Conservation (phyloP, 2,113 vertebrate genomes). For the Psettodes erumei region DNA sequence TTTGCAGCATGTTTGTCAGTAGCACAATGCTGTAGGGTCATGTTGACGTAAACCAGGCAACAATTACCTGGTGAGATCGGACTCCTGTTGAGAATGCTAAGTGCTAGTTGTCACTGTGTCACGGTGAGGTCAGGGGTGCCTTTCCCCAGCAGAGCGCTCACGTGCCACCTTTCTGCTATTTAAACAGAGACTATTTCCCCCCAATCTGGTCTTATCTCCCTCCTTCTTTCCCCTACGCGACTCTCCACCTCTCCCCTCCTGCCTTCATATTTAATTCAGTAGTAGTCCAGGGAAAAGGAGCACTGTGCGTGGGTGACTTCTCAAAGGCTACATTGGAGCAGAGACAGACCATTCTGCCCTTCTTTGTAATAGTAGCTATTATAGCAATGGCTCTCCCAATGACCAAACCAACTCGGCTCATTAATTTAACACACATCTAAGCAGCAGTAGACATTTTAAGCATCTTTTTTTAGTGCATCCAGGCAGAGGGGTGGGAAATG, state of each 20-base stretch:
- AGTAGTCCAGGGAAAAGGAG: constrained; percentile 27
- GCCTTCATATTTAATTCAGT: constrained; percentile 80
- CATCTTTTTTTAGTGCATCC: constrained; percentile 26
- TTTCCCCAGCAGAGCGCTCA: constrained; percentile 55
- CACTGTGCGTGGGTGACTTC: constrained; percentile 61
- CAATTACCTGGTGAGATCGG: constrained; percentile 75
- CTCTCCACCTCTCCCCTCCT: constrained; percentile 3
- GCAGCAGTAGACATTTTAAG: constrained; percentile 30
- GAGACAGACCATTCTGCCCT: constrained; percentile 24
- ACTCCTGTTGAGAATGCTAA: constrained; percentile 74
- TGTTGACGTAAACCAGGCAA: constrained; percentile 79
- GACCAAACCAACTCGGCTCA: constrained; percentile 57
- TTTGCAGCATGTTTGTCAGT: constrained; percentile 46
- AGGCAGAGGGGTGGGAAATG: not conserved
- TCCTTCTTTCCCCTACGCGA: constrained; percentile 12
- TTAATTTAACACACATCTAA: constrained; percentile 51
- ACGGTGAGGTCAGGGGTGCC: constrained; percentile 70
- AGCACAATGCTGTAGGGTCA: constrained; percentile 37
- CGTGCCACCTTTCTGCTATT: constrained; percentile 66
- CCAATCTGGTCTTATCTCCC: constrained; percentile 19
- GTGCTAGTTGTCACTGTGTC: constrained; percentile 68
- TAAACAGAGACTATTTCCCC: constrained; percentile 59
- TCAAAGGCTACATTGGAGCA: constrained; percentile 39
- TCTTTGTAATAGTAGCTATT: constrained; percentile 42
- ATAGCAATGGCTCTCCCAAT: constrained; percentile 57